Evolutionary conservation across 2,113 vertebrate genomes (phyloP).

Genomic region (Microtus richardsoni): DNA sequence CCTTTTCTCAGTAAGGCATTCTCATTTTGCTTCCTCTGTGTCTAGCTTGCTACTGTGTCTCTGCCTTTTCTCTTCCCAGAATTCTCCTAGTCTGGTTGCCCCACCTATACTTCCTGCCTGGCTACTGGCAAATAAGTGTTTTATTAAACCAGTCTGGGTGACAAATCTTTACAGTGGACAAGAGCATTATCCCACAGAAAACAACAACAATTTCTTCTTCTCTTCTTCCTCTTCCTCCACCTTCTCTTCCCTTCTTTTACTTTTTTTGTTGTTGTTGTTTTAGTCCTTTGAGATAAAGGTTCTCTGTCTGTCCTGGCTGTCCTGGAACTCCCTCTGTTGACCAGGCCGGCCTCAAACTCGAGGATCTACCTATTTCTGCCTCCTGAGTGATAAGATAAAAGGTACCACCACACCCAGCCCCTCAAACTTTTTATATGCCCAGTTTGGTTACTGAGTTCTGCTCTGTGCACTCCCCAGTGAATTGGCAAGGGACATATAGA

Average conservation of each 20-base stretch:
- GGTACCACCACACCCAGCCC: too few species aligned
- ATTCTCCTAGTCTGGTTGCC: too few species aligned
- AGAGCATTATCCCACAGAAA: too few species aligned
- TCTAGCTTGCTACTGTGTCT: too few species aligned
- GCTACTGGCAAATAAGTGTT: too few species aligned
- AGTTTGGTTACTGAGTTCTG: neutral
- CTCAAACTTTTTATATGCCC: neutral
- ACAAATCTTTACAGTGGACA: too few species aligned
- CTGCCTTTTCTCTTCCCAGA: too few species aligned
- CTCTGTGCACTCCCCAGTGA: neutral
- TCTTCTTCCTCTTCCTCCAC: neutral
- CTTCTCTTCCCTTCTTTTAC: rapidly evolving
- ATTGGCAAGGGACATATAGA: neutral
- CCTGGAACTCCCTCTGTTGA: neutral
- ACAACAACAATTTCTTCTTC: neutral
- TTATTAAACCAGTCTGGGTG: too few species aligned
- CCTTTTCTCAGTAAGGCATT: too few species aligned
- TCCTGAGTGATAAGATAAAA: neutral
- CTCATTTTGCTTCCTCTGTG: too few species aligned
- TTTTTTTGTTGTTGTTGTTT: neutral
- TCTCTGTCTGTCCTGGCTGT: neutral
- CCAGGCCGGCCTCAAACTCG: neutral
- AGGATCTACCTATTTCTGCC: neutral
- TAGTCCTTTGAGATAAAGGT: neutral
- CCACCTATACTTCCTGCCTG: too few species aligned